These are phyloP conservation scores for Cochlearius cochlearius DNA, from an alignment of 2,113 vertebrate genomes.

Conservation along the genomic window DNA sequence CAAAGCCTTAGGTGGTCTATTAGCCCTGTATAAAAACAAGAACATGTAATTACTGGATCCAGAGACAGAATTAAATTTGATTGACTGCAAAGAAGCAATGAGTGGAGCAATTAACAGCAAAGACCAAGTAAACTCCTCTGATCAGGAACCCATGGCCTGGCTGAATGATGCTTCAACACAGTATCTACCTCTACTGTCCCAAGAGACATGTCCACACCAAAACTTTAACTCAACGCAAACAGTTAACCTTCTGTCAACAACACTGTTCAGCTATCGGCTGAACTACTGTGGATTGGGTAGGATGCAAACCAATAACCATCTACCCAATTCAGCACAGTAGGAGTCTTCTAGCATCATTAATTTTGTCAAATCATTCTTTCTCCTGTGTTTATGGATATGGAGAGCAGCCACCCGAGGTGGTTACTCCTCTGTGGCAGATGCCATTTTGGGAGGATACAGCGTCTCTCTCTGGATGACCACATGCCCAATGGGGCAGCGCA, in stretches of 20 bases:
- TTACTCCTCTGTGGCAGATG: not conserved
- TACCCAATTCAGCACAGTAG: not conserved
- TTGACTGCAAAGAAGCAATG: constrained; percentile 22
- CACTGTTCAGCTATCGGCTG: not conserved
- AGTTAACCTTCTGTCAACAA: not conserved
- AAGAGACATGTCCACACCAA: not conserved
- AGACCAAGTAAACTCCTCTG: not conserved
- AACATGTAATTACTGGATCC: constrained; percentile 21
- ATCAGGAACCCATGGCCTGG: not conserved
- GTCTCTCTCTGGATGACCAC: not conserved
- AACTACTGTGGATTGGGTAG: not conserved
- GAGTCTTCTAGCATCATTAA: not conserved
- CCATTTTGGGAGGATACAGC: not conserved
- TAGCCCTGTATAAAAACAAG: constrained; percentile 28
- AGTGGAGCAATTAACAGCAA: constrained; percentile 29
- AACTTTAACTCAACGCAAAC: not conserved
- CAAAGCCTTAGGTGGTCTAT: constrained; percentile 58
- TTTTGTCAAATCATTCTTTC: not conserved
- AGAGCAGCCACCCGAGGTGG: not conserved
- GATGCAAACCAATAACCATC: not conserved
- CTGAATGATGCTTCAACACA: not conserved
- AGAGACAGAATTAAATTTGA: constrained; percentile 18
- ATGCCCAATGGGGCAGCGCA: accelerated
- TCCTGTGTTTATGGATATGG: not conserved
- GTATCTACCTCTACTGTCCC: not conserved